Base-by-base conservation (phyloP, 2,113 vertebrate species). In the Turdus rufiventris region DNA sequence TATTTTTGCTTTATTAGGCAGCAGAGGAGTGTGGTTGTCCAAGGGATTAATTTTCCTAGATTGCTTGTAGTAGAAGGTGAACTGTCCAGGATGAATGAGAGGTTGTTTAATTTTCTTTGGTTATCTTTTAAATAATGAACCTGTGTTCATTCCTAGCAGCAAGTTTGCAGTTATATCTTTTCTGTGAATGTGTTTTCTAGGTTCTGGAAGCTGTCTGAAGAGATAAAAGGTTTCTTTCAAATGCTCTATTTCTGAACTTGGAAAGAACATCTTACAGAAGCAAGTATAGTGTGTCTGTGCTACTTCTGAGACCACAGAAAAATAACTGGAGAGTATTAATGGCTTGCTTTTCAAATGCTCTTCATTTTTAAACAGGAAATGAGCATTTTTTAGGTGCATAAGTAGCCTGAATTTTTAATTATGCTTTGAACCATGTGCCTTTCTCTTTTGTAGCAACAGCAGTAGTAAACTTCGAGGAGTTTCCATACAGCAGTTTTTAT, bases 241-340 rank as follows among this genome's bases (percentile, higher is more conserved):
- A 85, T 78, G 17, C 18, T 85, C 9, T 43, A 12, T 58, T 94
- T 95, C 54, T 89, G 24, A 71, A 79, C n/a, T 86, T 57, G 38
- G 63, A 90, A 61, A 84, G 36, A 85, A 33, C 29, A 47, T 85
- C 26, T 85, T 87, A 34, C 10, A 63, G 76, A 82, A 92, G 33
- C 36, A 77, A 66, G 28, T 65, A n/a, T 54, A 63, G 10, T 34
- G 19, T 31, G 25, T 54, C 90, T 86, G 19, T 77, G 57, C 51
- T 84, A 47, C 67, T 88, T 94, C 85, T 71, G 88, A 95, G 88
- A 58, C 38, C 50, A 92, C 57, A 76, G 36, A 71, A 88, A 88
- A 83, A 58, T 67, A 91, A 82, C 8, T 82, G 47, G 33, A 79
- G 29, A 54, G 6, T 85, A 45, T 79, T 91, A 96, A 91, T 74